Evolutionary conservation across 2,113 vertebrate genomes (phyloP).

Genomic region (Felis chaus): DNA sequence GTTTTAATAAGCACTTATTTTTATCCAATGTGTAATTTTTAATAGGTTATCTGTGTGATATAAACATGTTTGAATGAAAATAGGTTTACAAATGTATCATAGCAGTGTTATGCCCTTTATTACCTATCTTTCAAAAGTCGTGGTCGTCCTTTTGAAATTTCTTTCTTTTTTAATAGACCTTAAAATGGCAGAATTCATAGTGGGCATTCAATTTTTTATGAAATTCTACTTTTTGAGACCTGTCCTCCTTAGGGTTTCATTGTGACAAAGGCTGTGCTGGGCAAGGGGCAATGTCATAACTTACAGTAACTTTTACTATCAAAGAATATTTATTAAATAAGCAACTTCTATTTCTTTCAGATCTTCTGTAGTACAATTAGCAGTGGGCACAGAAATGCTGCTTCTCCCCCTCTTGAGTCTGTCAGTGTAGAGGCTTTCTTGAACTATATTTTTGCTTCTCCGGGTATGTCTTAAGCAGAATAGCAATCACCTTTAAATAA

Average conservation of each 20-base stretch:
- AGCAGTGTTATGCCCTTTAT: background rate
- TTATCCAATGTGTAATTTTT: background rate
- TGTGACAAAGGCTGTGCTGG: background rate
- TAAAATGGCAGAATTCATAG: background rate
- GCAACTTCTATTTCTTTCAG: background rate
- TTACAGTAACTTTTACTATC: background rate
- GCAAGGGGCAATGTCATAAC: background rate
- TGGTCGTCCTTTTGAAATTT: background rate
- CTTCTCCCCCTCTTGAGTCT: background rate
- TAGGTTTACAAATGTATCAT: background rate
- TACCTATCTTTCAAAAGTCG: background rate
- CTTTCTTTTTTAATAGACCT: background rate
- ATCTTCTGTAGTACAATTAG: background rate
- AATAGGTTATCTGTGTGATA: background rate
- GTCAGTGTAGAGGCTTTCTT: background rate
- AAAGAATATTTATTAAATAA: background rate
- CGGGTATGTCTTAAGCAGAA: background rate
- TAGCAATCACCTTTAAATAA: background rate
- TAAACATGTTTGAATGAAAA: constrained; percentile 13
- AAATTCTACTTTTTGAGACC: background rate
- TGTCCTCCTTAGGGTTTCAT: background rate
- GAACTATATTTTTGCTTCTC: background rate
- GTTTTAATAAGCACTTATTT: constrained; percentile 25
- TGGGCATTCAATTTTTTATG: background rate
- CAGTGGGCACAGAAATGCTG: background rate